Percentiles rank a stretch among this genome's conserved stretches.
Conservation (phyloP, 1,140 invertebrate genomes). For the Leguminivora glycinivorella region DNA sequence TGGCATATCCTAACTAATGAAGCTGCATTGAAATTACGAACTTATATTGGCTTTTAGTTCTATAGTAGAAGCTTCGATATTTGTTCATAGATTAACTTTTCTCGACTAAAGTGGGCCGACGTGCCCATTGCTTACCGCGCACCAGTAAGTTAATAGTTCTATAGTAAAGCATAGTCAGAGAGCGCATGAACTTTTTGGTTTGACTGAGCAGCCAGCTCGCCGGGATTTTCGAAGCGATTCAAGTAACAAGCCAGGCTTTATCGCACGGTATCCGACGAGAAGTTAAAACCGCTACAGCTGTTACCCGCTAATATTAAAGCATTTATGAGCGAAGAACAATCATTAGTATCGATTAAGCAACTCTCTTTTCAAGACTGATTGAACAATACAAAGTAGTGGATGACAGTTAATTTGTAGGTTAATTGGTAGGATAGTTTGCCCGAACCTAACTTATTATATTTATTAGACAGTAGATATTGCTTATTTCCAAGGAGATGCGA, state of each 20-base stretch:
- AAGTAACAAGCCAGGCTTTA: background rate
- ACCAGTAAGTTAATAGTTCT: background rate
- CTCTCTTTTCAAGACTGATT: background rate
- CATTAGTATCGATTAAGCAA: background rate
- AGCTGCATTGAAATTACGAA: background rate
- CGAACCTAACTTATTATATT: too few species aligned
- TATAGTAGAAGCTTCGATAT: constrained; percentile 20
- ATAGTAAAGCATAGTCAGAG: background rate
- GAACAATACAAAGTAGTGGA: background rate
- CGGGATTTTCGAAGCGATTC: background rate
- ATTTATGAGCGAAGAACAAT: constrained; percentile 20
- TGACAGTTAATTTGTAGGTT: too few species aligned
- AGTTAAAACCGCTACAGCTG: constrained; percentile 26
- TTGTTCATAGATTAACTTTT: constrained; percentile 25
- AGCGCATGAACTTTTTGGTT: background rate
- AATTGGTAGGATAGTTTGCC: too few species aligned
- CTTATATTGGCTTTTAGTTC: background rate
- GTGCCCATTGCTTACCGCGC: background rate
- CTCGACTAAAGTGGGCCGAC: background rate
- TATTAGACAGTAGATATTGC: too few species aligned
- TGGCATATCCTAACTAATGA: background rate
- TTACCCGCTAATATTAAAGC: constrained; percentile 9
- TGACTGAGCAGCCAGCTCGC: too few species aligned
- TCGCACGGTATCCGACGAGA: background rate
- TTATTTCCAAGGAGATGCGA: too few species aligned